Evolutionary conservation across 35 echinoderm and acorn worm genomes (phyloP), one percentile per base, ranked within the genome.

Genomic region (Apostichopus japonicus): DNA sequence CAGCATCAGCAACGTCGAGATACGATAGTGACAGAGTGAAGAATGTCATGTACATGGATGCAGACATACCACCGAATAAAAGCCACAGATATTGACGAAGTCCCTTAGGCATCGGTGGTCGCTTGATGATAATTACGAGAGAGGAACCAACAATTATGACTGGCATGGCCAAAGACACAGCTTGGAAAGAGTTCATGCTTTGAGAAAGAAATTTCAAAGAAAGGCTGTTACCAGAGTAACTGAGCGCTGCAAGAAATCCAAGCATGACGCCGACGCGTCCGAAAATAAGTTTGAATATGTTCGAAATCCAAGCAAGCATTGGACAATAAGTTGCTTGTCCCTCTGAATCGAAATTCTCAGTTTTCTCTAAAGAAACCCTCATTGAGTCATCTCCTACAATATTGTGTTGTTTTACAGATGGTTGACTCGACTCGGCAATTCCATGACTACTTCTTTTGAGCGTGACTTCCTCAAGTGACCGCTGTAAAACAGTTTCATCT

Each of bases 91-190:
- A 72, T 23, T 44, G 86, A 7, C 8, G 17, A 4, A 5, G 72
- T 14, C 13, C 13, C 16, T 24, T 21, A 10, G 86, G 86, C 6
- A 23, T 22, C 16, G 86, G 33, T 21, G 63, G 57, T n/a, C 86
- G 59, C 33, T 89, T 89, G 33, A 13, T 21, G 4, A 65, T 67
- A 24, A 89, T 0, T 21, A 33, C 22, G 22, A 72, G 5, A 8
- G 59, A 23, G 4, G 86, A 23, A 19, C 65, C 22, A 19, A 89
- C 8, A 5, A 89, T n/a, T n/a, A 73, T 5, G 10, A 89, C 24
- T 8, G 67, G 86, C 86, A 89, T 89, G 21, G 63, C 51, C 86
- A 89, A 72, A 11, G 59, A 54, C 13, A 73, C 86, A 8, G 24
- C 44, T 73, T 89, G 86, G 24, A 89, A 89, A 33, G 65, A 7